Evolutionary conservation across 2,113 vertebrate genomes (phyloP).

Genomic region (Labeo rohita): DNA sequence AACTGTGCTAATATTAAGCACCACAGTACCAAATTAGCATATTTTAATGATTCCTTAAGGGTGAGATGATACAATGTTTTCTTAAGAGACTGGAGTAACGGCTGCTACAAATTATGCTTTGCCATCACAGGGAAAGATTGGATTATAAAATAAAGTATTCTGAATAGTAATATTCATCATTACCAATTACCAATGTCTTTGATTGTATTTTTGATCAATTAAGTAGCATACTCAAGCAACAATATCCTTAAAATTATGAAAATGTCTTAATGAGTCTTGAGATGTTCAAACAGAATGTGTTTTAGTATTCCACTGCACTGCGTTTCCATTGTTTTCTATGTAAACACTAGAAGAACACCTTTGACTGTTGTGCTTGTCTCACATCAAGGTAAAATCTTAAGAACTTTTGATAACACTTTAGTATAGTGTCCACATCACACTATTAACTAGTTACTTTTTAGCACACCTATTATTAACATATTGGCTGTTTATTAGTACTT

Average conservation of each 20-base stretch:
- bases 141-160: not conserved
- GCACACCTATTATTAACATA: too few relatives aligned
- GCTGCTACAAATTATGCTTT: not conserved
- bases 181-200: not conserved
- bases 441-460: too few relatives aligned
- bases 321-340: not conserved
- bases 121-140: not conserved
- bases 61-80: not conserved
- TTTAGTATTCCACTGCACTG: not conserved
- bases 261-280: not conserved
- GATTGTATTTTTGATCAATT: not conserved
- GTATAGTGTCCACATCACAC: too few relatives aligned
- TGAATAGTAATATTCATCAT: not conserved
- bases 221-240: not conserved
- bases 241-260: not conserved
- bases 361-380: not conserved
- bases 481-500: too few relatives aligned
- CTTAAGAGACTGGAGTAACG: not conserved
- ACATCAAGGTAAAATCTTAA: not conserved
- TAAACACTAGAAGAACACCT: not conserved
- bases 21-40: not conserved
- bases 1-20: slow-evolving; percentile 1
- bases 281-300: not conserved
- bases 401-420: too few relatives aligned
- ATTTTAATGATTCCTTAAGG: slow-evolving; percentile 8